These are phyloP conservation scores for Solenopsis invicta DNA, from an alignment of 1,140 invertebrate genomes.

Conservation along the genomic window DNA sequence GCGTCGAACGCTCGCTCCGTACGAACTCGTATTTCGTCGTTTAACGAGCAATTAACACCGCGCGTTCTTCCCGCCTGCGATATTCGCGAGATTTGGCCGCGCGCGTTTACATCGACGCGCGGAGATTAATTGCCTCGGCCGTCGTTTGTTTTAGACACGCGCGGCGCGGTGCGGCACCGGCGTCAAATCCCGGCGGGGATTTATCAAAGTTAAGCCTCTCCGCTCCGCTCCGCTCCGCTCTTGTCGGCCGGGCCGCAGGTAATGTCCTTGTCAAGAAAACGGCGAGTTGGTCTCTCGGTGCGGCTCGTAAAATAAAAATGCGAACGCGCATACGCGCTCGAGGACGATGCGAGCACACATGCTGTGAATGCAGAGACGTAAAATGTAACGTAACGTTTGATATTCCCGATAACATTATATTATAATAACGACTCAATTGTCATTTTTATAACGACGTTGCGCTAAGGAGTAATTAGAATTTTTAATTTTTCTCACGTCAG, in stretches of 20 bases:
- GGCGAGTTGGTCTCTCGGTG: conserved; percentile 34
- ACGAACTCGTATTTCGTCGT: neutral
- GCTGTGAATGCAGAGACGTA: conserved; percentile 36
- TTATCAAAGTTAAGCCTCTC: conserved; percentile 62
- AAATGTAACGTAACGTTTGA: conserved; percentile 2
- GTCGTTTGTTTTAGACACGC: conserved; percentile 44
- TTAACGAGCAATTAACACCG: conserved; percentile 51
- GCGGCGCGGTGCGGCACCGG: conserved; percentile 15
- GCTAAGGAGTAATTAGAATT: neutral
- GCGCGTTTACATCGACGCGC: conserved; percentile 24
- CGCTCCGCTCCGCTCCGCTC: conserved; percentile 43
- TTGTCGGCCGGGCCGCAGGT: conserved; percentile 6
- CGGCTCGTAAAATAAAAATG: conserved; percentile 55
- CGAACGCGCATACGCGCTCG: conserved; percentile 68
- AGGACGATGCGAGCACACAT: conserved; percentile 70
- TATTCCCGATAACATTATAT: neutral
- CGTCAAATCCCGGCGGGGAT: conserved; percentile 55
- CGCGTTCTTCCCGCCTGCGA: conserved; percentile 17
- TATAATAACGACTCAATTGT: neutral
- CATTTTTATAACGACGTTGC: neutral
- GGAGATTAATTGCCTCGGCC: conserved; percentile 40
- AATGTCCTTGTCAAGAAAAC: conserved; percentile 60
- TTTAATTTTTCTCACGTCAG: too few species aligned
- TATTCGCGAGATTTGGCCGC: conserved; percentile 39
- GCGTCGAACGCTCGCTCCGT: neutral